Evolutionary conservation across 2,113 vertebrate species (phyloP).

Genomic region (Sterrhoptilus dennistouni): DNA sequence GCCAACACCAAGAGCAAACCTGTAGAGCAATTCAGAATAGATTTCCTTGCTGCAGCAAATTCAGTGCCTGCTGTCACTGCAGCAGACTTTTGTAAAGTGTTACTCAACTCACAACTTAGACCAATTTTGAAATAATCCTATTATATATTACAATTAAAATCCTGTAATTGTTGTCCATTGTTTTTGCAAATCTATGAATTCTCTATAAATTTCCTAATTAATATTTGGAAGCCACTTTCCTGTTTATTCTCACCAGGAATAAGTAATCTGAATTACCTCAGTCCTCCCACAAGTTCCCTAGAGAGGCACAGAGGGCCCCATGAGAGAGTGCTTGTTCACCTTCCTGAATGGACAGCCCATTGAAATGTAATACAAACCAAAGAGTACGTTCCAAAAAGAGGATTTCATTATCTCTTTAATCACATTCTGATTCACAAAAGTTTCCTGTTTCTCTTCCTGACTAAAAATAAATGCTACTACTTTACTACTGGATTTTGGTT

Average conservation of each 20-base stretch:
- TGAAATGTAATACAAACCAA: not conserved
- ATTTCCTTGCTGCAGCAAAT: not conserved
- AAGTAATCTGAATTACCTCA: not conserved
- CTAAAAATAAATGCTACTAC: constrained; percentile 9
- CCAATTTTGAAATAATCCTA: not conserved
- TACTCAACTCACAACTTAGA: constrained; percentile 1
- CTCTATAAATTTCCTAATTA: not conserved
- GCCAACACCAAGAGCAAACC: not conserved
- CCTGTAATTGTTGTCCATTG: not conserved
- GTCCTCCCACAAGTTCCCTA: not conserved
- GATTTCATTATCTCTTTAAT: not conserved
- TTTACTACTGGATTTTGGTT: not conserved
- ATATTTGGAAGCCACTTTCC: not conserved
- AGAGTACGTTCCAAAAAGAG: not conserved
- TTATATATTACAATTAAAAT: not conserved
- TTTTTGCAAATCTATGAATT: not conserved
- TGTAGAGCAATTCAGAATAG: not conserved
- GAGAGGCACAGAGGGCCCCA: not conserved
- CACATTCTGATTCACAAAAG: not conserved
- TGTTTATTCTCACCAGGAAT: constrained; percentile 16
- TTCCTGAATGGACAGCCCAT: not conserved
- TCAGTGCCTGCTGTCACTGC: not conserved
- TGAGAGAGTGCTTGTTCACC: not conserved
- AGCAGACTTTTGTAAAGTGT: not conserved
- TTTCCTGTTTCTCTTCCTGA: not conserved